These are phyloP conservation scores for Cyprinodon tularosa DNA, from an alignment of 2,113 vertebrate genomes.

Conservation along the genomic window DNA sequence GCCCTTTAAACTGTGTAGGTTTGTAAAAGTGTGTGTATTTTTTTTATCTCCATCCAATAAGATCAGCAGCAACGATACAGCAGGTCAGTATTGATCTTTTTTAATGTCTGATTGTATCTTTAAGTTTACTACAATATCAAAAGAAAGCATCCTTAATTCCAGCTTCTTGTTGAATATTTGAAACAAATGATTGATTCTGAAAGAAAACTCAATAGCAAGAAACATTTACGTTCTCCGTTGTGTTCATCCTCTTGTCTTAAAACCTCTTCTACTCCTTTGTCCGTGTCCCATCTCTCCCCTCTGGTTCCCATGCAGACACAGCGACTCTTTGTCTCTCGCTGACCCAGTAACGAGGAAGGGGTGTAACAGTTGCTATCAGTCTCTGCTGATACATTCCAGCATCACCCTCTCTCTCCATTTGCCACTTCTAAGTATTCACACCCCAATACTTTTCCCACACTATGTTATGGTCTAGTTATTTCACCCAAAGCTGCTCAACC, in stretches of 20 bases:
- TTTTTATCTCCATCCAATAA: too few species aligned
- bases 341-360: constrained; percentile 54
- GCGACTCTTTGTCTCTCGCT: constrained; percentile 65
- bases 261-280: constrained; percentile 44
- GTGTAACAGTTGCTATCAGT: constrained; percentile 54
- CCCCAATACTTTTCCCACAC: not conserved
- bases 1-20: not conserved
- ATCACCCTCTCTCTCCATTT: not conserved
- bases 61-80: not conserved
- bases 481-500: too few species aligned
- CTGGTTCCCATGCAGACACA: constrained; percentile 64
- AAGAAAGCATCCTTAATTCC: not conserved
- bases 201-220: not conserved
- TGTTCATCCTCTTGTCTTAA: constrained; percentile 26
- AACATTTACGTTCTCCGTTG: constrained; percentile 2
- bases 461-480: not conserved
- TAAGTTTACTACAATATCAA: not conserved
- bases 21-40: not conserved
- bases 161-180: not conserved
- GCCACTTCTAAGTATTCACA: too few species aligned
- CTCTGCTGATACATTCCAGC: constrained; percentile 47
- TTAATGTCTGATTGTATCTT: not conserved
- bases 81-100: not conserved
- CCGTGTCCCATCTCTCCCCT: constrained; percentile 28
- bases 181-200: not conserved